Base-by-base conservation (phyloP, 2,888 invertebrate species). In the Ecliptopera silaceata region DNA sequence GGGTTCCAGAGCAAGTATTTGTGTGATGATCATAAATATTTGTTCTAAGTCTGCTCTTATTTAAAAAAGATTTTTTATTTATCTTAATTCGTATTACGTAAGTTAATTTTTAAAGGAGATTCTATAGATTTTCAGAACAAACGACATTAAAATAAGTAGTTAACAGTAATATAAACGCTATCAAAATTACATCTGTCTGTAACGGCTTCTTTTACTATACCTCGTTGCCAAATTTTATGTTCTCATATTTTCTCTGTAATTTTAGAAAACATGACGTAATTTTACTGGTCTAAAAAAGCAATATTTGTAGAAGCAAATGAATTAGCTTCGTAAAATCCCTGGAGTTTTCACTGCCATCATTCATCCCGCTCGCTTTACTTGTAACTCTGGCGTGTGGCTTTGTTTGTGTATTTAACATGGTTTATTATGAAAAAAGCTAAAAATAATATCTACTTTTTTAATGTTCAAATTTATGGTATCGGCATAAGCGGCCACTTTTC, bases 261-360 rank as follows among this genome's bases (percentile, higher is more conserved):
- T 32, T 41, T 47, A 34, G 39, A 39, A 41, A 41, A 18, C 13
- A 3, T 41, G 32, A 15, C 36, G 36, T 17, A 17, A 49, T 39
- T 46, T 47, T 12, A 36, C 13, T 29, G 38, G 17, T 51, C 46
- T 26, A 38, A 46, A 50, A 53, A 29, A 48, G 12, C 26, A 10
- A 48, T 44, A 53, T 49, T 48, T 58, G 43, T 51, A 4, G 38
- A 47, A 43, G 53, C 20, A 22, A 45, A 32, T 49, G 45, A 58
- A 53, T 53, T 49, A 49, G 48, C 53, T 58, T 45, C 13, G 18
- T 43, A 5, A 1, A 20, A n/a, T 48, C 57, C 32, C 43, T 29
- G 1, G 52, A 52, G 51, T 18, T 38, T 13, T 17, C n/a, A 39
- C 51, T 12, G 26, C 38, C 32, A 39, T 38, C 38, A 18, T 49